Evolutionary conservation across 1,140 invertebrate genomes (phyloP).

Genomic region (Trigoniulus corallinus): DNA sequence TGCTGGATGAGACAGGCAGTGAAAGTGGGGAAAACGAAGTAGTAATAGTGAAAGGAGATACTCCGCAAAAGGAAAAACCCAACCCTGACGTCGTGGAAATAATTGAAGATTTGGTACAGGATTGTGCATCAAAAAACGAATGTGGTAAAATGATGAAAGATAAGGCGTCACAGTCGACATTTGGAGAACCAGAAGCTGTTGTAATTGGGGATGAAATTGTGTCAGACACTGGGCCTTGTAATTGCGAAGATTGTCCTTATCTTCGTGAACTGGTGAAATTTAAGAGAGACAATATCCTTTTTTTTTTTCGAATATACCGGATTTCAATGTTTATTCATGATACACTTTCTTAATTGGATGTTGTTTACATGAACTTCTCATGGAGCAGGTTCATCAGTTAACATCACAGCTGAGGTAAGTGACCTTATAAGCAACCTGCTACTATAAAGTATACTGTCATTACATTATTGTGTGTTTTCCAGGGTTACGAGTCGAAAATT

Average conservation of each 20-base stretch:
- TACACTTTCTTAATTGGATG: no score
- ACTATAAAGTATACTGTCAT: no score
- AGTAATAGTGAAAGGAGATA: not conserved
- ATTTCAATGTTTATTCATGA: no score
- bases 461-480: no score
- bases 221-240: not conserved
- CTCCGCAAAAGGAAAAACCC: not conserved
- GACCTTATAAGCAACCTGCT: not conserved
- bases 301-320: no score
- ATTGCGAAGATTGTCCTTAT: not conserved
- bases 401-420: not conserved
- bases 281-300: not conserved
- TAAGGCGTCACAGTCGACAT: not conserved
- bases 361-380: not conserved
- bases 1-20: constrained; percentile 3
- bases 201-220: not conserved
- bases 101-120: not conserved
- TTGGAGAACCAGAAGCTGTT: not conserved
- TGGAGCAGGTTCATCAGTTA: not conserved
- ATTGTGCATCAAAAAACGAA: not conserved
- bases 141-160: not conserved
- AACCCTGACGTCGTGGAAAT: not conserved
- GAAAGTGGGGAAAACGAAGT: not conserved
- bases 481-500: not conserved
- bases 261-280: not conserved